These are phyloP conservation scores for Choristoneura fumiferana DNA, from an alignment of 1,140 invertebrate genomes.

Conservation along the genomic window DNA sequence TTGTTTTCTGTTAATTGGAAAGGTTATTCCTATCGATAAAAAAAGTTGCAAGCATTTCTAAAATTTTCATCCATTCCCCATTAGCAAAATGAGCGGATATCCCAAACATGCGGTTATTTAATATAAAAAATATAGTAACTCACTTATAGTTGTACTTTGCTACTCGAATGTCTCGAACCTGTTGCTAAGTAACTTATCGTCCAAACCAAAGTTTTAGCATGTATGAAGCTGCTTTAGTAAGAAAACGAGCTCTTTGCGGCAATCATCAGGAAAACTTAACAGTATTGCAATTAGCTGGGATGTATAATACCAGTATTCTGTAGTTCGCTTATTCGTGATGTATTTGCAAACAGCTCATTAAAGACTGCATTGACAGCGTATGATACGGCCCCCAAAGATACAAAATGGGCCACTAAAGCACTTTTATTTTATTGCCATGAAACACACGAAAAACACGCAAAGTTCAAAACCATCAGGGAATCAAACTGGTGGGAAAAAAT, in stretches of 20 bases:
- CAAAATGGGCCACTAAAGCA: too few species aligned
- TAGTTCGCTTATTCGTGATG: constrained; percentile 15
- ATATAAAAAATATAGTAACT: constrained; percentile 22
- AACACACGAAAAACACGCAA: too few species aligned
- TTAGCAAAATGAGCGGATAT: not conserved
- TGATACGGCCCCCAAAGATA: too few species aligned
- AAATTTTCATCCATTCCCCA: too few species aligned
- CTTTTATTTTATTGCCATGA: too few species aligned
- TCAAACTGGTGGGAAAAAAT: too few species aligned
- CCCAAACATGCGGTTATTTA: constrained; percentile 13
- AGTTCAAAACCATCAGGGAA: too few species aligned
- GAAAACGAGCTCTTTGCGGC: constrained; percentile 21
- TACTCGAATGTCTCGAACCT: constrained; percentile 13
- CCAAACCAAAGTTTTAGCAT: constrained; percentile 19
- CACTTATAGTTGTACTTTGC: constrained; percentile 30
- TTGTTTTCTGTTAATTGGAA: too few species aligned
- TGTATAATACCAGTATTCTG: too few species aligned
- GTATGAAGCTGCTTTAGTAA: constrained; percentile 35
- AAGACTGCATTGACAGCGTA: constrained; percentile 48
- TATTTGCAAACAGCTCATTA: constrained; percentile 26
- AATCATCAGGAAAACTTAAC: not conserved
- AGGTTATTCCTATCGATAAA: too few species aligned
- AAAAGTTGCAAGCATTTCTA: too few species aligned
- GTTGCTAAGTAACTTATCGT: not conserved
- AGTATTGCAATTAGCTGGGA: too few species aligned